Conservation (phyloP, 2,888 invertebrate genomes). For the Phragmatobia fuliginosa region DNA sequence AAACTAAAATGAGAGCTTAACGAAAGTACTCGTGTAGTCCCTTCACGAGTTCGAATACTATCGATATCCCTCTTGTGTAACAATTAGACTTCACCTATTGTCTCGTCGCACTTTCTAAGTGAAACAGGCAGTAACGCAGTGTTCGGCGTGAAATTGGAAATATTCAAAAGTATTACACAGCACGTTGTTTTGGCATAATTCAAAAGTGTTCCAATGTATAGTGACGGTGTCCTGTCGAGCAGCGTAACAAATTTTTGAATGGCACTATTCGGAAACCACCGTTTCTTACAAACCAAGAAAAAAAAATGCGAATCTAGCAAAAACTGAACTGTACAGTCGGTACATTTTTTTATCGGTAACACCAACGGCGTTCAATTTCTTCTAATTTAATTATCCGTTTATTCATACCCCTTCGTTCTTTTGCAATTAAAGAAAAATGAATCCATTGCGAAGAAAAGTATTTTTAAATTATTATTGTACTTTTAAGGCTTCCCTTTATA, state of each 20-base stretch:
- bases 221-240: constrained; percentile 43
- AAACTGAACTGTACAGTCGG: constrained; percentile 38
- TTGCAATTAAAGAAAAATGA: constrained; percentile 45
- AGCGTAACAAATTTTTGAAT: constrained; percentile 67
- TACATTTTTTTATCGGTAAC: constrained; percentile 35
- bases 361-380: constrained; percentile 37
- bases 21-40: constrained; percentile 43
- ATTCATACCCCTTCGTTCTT: constrained; percentile 44
- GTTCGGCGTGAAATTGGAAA: constrained; percentile 73
- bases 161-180: constrained; percentile 60
- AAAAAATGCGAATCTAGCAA: constrained; percentile 38
- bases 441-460: constrained; percentile 35
- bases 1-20: constrained; percentile 39
- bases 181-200: constrained; percentile 41
- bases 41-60: constrained; percentile 59
- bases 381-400: constrained; percentile 52
- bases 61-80: constrained; percentile 69
- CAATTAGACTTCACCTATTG: constrained; percentile 70
- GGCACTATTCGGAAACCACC: constrained; percentile 52
- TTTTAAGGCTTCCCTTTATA: neutral
- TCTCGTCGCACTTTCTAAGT: constrained; percentile 75
- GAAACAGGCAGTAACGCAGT: constrained; percentile 62
- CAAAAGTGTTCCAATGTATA: constrained; percentile 56
- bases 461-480: constrained; percentile 28
- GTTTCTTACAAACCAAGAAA: constrained; percentile 49